A percentile compares a stretch with the other conserved stretches of the same genome.
Evolutionary conservation across 2,888 invertebrate genomes (phyloP).

Genomic region (Lordiphosa fenestrarum): DNA sequence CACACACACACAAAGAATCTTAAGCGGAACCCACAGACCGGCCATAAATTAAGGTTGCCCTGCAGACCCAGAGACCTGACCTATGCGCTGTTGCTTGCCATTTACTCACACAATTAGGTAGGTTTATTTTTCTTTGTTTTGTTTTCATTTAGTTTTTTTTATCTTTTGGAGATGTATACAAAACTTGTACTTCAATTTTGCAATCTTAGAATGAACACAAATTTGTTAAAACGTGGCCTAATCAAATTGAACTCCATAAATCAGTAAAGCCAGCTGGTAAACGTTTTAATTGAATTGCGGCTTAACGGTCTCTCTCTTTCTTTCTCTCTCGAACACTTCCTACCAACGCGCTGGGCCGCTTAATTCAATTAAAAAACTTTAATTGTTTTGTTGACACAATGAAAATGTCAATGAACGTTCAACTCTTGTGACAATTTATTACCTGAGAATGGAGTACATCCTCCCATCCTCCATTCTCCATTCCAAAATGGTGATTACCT

Average conservation of each 20-base stretch:
- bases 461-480: not conserved
- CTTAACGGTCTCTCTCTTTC: constrained; percentile 1
- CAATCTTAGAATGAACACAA: not conserved
- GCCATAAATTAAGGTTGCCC: constrained; percentile 50
- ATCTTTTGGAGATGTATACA: constrained; percentile 27
- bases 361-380: constrained; percentile 54
- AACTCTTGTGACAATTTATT: constrained; percentile 7
- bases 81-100: constrained; percentile 45
- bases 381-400: constrained; percentile 53
- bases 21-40: constrained; percentile 5
- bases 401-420: constrained; percentile 44
- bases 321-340: not conserved
- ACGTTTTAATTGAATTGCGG: constrained; percentile 19
- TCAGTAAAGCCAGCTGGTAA: not conserved
- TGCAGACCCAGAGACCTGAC: constrained; percentile 64
- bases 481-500: too few relatives aligned
- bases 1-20: constrained; percentile 15
- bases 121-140: constrained; percentile 20
- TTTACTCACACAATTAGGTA: constrained; percentile 4
- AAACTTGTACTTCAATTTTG: constrained; percentile 32
- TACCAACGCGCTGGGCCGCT: constrained; percentile 2
- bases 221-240: too few relatives aligned
- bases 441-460: constrained; percentile 3
- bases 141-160: constrained; percentile 7
- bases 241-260: too few relatives aligned